Percentiles rank a stretch among this genome's conserved stretches.
These are phyloP conservation scores for Tupaia tana DNA, from an alignment of 2,113 vertebrate genomes.

Conservation along the genomic window DNA sequence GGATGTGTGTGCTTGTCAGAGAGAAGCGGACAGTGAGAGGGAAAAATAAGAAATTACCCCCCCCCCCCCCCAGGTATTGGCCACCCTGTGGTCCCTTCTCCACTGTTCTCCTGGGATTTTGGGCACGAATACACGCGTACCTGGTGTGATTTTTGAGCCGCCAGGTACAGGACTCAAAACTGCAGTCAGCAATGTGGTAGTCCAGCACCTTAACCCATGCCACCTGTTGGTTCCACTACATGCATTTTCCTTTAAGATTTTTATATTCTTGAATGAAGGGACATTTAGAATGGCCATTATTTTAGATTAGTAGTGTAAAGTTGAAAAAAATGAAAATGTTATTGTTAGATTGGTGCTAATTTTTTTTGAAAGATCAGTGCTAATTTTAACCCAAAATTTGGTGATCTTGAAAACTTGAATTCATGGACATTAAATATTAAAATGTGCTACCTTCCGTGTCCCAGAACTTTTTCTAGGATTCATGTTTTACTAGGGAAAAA, in stretches of 20 bases:
- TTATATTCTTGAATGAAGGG: constrained; percentile 14
- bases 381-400: constrained; percentile 44
- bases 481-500: constrained; percentile 16
- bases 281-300: constrained; percentile 13
- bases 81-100: too few relatives aligned
- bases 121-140: too few relatives aligned
- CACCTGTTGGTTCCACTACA: not conserved
- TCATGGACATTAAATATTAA: constrained; percentile 25
- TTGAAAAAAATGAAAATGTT: constrained; percentile 25
- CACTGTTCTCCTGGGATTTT: too few relatives aligned
- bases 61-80: too few relatives aligned
- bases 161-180: too few relatives aligned
- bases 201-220: too few relatives aligned
- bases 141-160: too few relatives aligned
- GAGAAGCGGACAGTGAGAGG: too few relatives aligned
- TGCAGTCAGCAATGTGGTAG: too few relatives aligned
- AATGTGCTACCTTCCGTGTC: not conserved
- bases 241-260: constrained; percentile 14
- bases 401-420: constrained; percentile 55
- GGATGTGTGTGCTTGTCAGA: too few relatives aligned
- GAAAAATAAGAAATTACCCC: too few relatives aligned
- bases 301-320: constrained; percentile 41
- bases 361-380: not conserved
- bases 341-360: constrained; percentile 17
- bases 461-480: constrained; percentile 14